Percentiles rank a stretch among this genome's conserved stretches.
These are phyloP conservation scores for Scaptodrosophila lebanonensis DNA, from an alignment of 1,140 invertebrate genomes.

Conservation along the genomic window DNA sequence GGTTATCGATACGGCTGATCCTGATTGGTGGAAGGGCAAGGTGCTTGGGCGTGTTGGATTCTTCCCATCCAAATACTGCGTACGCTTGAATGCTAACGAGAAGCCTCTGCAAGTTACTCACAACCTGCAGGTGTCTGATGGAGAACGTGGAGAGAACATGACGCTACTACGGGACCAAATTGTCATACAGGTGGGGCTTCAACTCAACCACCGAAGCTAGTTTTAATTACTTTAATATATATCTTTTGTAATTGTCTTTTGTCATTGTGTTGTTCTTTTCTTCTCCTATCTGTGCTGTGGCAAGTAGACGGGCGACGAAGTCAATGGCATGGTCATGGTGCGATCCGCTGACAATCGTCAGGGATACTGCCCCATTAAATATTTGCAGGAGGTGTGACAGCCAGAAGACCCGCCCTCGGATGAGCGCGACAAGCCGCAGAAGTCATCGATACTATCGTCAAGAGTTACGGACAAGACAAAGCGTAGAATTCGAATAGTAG, in stretches of 20 bases:
- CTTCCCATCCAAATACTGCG: conserved; percentile 96
- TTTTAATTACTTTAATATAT: neutral
- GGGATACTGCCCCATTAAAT: conserved; percentile 89
- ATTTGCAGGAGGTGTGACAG: conserved; percentile 90
- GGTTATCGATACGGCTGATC: conserved; percentile 95
- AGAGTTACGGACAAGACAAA: conserved; percentile 71
- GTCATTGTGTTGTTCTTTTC: neutral
- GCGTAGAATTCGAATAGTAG: conserved; percentile 76
- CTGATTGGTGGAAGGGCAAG: conserved; percentile 98
- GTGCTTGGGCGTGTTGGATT: conserved; percentile 93
- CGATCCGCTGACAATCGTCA: conserved; percentile 91
- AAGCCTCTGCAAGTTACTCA: conserved; percentile 90
- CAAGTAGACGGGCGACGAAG: conserved; percentile 87
- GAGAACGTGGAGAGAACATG: conserved; percentile 81
- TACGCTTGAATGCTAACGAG: conserved; percentile 91
- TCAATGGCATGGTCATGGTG: conserved; percentile 95
- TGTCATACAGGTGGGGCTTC: conserved; percentile 82
- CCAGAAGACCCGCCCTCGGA: conserved; percentile 76
- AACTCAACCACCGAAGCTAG: too few relatives aligned
- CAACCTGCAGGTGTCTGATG: conserved; percentile 82
- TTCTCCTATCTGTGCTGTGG: neutral
- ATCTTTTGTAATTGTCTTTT: neutral
- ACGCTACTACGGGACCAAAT: conserved; percentile 84
- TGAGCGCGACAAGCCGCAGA: conserved; percentile 64
- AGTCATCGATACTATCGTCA: conserved; percentile 61